phyloP scores from a whole-genome alignment of 2,113 vertebrate genomes.

The Cottus gobio region DNA sequence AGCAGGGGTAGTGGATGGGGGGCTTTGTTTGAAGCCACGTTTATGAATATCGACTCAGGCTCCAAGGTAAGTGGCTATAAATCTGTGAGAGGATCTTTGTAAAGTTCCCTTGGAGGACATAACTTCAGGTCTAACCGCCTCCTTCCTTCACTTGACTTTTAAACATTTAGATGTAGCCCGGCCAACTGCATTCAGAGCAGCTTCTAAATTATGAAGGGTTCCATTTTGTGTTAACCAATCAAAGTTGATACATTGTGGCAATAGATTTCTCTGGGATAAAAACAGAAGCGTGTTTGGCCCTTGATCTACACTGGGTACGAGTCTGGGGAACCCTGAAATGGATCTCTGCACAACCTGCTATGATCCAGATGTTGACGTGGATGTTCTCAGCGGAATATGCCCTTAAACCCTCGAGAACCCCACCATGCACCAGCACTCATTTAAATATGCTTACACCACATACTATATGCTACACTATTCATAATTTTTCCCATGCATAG shows the following conservation, averaged over 20 bases:
- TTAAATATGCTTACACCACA: conserved; percentile 14
- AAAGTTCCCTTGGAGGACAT: conserved; percentile 83
- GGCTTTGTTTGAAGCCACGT: conserved; percentile 84
- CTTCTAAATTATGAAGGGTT: conserved; percentile 74
- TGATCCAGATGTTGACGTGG: conserved; percentile 61
- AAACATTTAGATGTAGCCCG: conserved; percentile 78
- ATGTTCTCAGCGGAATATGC: conserved; percentile 22
- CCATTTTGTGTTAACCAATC: conserved; percentile 73
- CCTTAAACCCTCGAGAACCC: conserved; percentile 24
- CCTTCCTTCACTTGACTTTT: conserved; percentile 81
- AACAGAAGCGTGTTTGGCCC: conserved; percentile 55
- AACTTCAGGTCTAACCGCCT: conserved; percentile 79
- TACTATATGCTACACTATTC: background rate
- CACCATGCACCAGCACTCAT: conserved; percentile 15
- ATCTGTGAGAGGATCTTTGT: conserved; percentile 79
- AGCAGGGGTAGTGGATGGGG: conserved; percentile 75
- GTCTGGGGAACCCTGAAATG: conserved; percentile 54
- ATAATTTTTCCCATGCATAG: conserved; percentile 12
- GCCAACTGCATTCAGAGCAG: conserved; percentile 69
- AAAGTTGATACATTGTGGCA: conserved; percentile 64
- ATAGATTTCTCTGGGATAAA: conserved; percentile 57
- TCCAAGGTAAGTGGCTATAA: conserved; percentile 85
- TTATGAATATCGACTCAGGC: conserved; percentile 85
- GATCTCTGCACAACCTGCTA: conserved; percentile 40
- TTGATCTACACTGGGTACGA: conserved; percentile 65